Base-by-base conservation (phyloP, 2,888 invertebrate species). In the Epicampocera succincta region DNA sequence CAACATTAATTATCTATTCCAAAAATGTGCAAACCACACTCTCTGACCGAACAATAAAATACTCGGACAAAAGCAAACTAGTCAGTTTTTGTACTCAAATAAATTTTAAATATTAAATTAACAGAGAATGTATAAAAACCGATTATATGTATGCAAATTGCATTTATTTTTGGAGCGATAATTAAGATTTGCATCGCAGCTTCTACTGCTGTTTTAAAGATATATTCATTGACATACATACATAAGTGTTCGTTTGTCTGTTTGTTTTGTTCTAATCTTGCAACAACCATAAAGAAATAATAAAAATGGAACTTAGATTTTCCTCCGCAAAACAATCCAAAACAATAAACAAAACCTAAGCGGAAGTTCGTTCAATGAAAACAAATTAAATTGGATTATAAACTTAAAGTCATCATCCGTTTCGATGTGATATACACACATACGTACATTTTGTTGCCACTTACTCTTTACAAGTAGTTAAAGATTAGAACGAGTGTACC, bases 321-420 rank as follows among this genome's bases (percentile, higher is more conserved):
- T 50, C n/a, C 33, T 17, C 42, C 19, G 1, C 17, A 44, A 46
- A 38, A 12, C 17, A 4, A 50, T 4, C 12, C 12, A 48, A 33
- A 42, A 69, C n/a, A 44, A 19, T 60, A 63, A 68, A 65, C 56
- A 69, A 80, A 75, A 56, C 68, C n/a, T n/a, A 61, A 52, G 40
- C 42, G 17, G 3, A 42, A 42, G 25, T 48, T 76, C 56, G 56
- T 80, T 54, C 33, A 72, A 60, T 68, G 54, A 52, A 42, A 61
- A 52, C 46, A 71, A 76, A 74, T 74, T 60, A 75, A 71, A 74
- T 82, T 78, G 71, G 60, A 78, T 66, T 71, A 56, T 56, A 75
- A 71, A 82, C 71, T 60, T 76, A 75, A 78, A 71, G 78, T 78
- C 66, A 75, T 71, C 54, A 66, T 76, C 46, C 44, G 46, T 8